Base-by-base conservation (phyloP, 2,113 vertebrate species). In the Salvator merianae region DNA sequence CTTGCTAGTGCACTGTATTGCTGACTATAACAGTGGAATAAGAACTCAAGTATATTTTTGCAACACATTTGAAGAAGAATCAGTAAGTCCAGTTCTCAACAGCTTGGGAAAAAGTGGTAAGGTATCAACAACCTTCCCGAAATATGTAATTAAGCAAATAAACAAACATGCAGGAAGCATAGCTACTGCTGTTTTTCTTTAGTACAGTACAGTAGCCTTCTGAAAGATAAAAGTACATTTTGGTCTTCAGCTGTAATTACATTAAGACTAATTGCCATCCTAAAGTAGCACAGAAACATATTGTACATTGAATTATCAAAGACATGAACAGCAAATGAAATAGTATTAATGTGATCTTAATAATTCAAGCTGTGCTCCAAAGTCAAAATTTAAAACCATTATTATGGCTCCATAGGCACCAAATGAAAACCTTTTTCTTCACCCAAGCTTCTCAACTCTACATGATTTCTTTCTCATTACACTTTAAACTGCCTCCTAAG, bases 181-280 rank as follows among this genome's bases (percentile, higher is more conserved):
- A 38, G 38, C 9, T 74, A 47, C 13, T 22, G 69, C 53, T 55
- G 43, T 38, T 62, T 82, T 43, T 28, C 18, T 82, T 82, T 43
- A 55, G 36, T 22, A 73, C 36, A 32, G 53, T 40, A 20, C 55
- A 20, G 55, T 62, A 5, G 24, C 34, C 69, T 62, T 73, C 38
- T 73, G 55, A 63, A 43, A 63, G 5, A 62, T n/a, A 40, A 73
- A 69, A 65, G 55, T 16, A 74, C 70, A 65, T 77, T 71, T 71
- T 79, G 66, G n/a, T 79, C 30, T 65, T 63, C 24, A 14, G 20
- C 38, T 63, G 7, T 62, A 79, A 73, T 79, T 84, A 47, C 36
- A 82, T 82, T 82, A 74, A 22, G 38, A 43, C 28, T 63, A 82
- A 82, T 82, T 63, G 70, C 40, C 40, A 43, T 30, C 76, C 72